Evolutionary conservation across 1,140 invertebrate genomes (phyloP), one percentile per base, ranked within the genome.

Genomic region (Helicoverpa zea): DNA sequence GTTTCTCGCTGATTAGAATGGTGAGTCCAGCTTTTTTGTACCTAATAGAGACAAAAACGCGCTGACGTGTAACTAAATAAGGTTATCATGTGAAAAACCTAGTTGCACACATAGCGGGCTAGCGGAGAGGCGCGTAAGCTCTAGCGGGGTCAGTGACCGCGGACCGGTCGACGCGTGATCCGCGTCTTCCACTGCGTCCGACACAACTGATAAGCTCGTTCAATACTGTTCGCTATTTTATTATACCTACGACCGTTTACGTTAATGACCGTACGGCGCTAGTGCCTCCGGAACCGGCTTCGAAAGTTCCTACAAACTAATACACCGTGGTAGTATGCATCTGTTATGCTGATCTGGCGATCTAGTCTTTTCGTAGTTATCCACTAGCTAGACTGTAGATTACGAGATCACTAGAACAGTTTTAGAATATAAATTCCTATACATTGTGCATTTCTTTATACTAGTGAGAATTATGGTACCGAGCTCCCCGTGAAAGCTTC

Each of bases 91-190:
- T 81, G 82, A 81, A 81, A 83, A 84, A 81, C 81, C 84, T 86
- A 82, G 81, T 83, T 83, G 72, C 75, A 81, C 76, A 81, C 75
- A 84, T 81, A 84, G 79, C 80, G 81, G 81, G 54, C 80, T 87
- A 84, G 83, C 81, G 83, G 76, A 82, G 86, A 74, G 76, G 84
- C 86, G 80, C 84, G 86, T 87, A 88, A 84, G 86, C 85, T 91
- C 87, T 90, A 90, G 84, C 84, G 81, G 80, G 90, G 87, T 92
- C 87, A 84, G n/a, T 87, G 89, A 87, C 91, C 91, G 80, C 64
- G 83, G 88, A 94, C 91, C 92, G 92, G 91, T 94, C 90, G 86
- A 84, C 87, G 87, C 84, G 83, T 88, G 87, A 88, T 88, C 87
- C 79, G 83, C 83, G 85, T 74, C 86, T 86, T 81, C 85, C 84